A percentile compares a stretch with the other conserved stretches of the same genome.
These are phyloP conservation scores for Meandrusa payeni DNA, from an alignment of 2,888 invertebrate genomes.

Conservation along the genomic window DNA sequence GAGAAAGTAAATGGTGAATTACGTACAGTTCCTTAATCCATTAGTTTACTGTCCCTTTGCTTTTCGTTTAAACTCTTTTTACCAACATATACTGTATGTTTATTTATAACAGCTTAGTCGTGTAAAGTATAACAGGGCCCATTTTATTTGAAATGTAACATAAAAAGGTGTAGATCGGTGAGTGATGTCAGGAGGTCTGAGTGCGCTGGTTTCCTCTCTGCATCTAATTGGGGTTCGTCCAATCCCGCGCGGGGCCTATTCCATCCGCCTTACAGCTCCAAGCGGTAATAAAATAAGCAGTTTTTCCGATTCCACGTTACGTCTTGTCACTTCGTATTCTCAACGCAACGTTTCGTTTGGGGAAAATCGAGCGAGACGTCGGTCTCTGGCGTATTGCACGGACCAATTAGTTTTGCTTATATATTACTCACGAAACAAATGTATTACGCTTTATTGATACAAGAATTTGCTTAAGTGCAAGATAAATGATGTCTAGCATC, in stretches of 20 bases:
- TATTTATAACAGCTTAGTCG: too few relatives aligned
- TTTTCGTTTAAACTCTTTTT: too few relatives aligned
- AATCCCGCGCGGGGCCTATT: constrained; percentile 52
- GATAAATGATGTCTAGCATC: too few relatives aligned
- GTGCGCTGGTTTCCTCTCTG: constrained; percentile 24
- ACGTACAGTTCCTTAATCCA: too few relatives aligned
- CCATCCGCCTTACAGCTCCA: constrained; percentile 58
- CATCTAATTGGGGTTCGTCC: constrained; percentile 57
- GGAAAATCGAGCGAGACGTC: constrained; percentile 51
- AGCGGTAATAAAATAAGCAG: constrained; percentile 74
- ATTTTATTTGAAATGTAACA: not conserved
- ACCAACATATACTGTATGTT: too few relatives aligned
- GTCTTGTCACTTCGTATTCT: constrained; percentile 70
- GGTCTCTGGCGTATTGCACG: constrained; percentile 47
- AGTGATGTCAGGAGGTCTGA: constrained; percentile 14
- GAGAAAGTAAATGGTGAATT: too few relatives aligned
- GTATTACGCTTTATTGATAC: constrained; percentile 18
- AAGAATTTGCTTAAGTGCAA: too few relatives aligned
- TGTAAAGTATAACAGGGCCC: too few relatives aligned
- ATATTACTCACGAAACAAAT: constrained; percentile 29
- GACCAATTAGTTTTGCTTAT: constrained; percentile 48
- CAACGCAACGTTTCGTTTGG: constrained; percentile 52
- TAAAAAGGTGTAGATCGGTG: constrained; percentile 6
- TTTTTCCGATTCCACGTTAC: constrained; percentile 73
- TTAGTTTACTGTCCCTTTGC: too few relatives aligned